These are phyloP conservation scores for Celastrina argiolus DNA, from an alignment of 2,888 invertebrate species.

Conservation along the genomic window DNA sequence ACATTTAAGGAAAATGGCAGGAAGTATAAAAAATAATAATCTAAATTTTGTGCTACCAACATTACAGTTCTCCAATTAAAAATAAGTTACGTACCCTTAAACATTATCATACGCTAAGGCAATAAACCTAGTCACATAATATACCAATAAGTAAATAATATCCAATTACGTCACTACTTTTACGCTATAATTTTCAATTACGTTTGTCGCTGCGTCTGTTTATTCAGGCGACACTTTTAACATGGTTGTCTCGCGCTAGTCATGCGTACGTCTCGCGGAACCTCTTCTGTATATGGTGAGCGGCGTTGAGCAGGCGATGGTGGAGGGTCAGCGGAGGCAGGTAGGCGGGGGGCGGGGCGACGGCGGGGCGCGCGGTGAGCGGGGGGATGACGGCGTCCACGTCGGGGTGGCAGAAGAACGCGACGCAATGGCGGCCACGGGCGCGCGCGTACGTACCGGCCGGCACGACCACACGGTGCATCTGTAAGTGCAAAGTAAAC, in stretches of 20 bases:
- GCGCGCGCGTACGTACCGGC: slow-evolving; percentile 79
- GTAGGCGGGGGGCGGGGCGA: slow-evolving; percentile 60
- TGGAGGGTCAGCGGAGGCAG: slow-evolving; percentile 64
- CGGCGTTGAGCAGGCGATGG: slow-evolving; percentile 81
- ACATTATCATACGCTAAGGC: not conserved
- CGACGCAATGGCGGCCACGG: slow-evolving; percentile 85
- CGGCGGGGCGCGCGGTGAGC: slow-evolving; percentile 63
- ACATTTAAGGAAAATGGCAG: too few relatives aligned
- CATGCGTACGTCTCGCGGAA: slow-evolving; percentile 84
- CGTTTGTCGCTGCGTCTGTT: too few relatives aligned
- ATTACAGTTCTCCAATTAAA: not conserved
- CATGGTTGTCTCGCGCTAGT: slow-evolving; percentile 49
- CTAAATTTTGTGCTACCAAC: not conserved
- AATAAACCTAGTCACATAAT: not conserved
- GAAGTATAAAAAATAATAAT: not conserved
- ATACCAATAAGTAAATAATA: not conserved
- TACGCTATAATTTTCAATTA: too few relatives aligned
- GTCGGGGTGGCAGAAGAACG: slow-evolving; percentile 87
- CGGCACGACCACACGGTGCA: slow-evolving; percentile 86
- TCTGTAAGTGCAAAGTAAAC: slow-evolving; percentile 50
- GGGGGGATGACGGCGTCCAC: slow-evolving; percentile 70
- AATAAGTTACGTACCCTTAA: not conserved
- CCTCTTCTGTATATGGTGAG: slow-evolving; percentile 83
- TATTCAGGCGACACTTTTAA: slow-evolving; percentile 39
- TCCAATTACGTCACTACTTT: too few relatives aligned